Percentiles rank a stretch among this genome's conserved stretches.
phyloP scores from a whole-genome alignment of 2,797 vertebrate species.

The Notolepis coatsorum region DNA sequence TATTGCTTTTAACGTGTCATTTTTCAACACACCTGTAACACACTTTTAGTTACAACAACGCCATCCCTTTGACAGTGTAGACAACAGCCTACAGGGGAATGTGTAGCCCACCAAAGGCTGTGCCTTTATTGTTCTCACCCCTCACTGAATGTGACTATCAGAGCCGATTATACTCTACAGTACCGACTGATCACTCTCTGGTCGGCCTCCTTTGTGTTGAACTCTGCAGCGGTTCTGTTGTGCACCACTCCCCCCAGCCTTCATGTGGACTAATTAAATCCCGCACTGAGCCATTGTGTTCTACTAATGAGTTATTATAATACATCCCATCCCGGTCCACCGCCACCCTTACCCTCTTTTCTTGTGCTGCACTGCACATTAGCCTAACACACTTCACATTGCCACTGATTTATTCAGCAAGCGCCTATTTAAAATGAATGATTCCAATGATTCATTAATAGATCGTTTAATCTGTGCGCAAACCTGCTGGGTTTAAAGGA shows the following conservation, averaged over 20 bases:
- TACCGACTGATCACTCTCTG: too few species aligned
- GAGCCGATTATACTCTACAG: too few species aligned
- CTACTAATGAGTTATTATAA: conserved; percentile 61
- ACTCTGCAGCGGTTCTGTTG: too few species aligned
- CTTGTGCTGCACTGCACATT: conserved; percentile 31
- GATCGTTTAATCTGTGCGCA: background rate
- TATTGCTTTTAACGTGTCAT: too few species aligned
- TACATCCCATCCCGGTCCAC: conserved; percentile 16
- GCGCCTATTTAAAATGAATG: background rate
- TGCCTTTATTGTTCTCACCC: too few species aligned
- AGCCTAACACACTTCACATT: conserved; percentile 17
- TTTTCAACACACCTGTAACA: too few species aligned
- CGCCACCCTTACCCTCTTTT: conserved; percentile 26
- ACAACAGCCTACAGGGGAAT: too few species aligned
- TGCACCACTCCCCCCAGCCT: conserved; percentile 39
- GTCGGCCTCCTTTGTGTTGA: too few species aligned
- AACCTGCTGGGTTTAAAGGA: background rate
- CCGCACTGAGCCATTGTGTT: conserved; percentile 37
- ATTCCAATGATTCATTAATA: conserved; percentile 26
- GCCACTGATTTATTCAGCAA: background rate
- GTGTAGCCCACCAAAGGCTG: too few species aligned
- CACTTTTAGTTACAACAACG: too few species aligned
- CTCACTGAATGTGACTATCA: too few species aligned
- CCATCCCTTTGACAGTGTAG: too few species aligned
- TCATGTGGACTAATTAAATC: conserved; percentile 58